phyloP scores from a whole-genome alignment of 2,888 invertebrate species.

The Mechanitis messenoides region DNA sequence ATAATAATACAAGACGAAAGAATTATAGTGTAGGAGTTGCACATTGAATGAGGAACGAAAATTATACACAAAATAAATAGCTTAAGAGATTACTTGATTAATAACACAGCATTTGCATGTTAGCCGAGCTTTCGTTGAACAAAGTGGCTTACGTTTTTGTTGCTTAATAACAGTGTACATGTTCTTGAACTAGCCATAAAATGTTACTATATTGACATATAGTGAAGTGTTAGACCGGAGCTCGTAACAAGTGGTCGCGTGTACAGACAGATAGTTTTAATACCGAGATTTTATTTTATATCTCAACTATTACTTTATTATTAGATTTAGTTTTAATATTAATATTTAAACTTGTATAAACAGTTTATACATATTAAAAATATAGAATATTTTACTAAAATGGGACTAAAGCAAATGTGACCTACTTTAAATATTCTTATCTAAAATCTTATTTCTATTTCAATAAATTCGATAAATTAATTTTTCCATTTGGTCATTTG shows the following conservation, averaged over 20 bases:
- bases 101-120: constrained; percentile 6
- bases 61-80: constrained; percentile 1
- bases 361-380: no score
- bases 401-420: not conserved
- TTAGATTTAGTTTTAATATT: no score
- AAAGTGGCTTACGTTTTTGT: not conserved
- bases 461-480: not conserved
- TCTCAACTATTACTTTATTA: no score
- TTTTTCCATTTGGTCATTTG: not conserved
- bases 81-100: constrained; percentile 7
- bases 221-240: constrained; percentile 2
- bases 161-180: not conserved
- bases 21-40: no score
- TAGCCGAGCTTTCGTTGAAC: constrained; percentile 2
- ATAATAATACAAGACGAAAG: not conserved
- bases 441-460: constrained; percentile 1
- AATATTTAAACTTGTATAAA: no score
- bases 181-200: constrained; percentile 4
- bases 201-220: not conserved
- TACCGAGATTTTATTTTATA: no score
- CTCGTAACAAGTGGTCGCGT: constrained; percentile 58
- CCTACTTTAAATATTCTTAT: not conserved
- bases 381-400: not conserved
- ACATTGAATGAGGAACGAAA: not conserved
- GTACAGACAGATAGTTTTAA: constrained; percentile 23